These are phyloP conservation scores for Ceyx melanurus DNA, from an alignment of 2,113 vertebrate genomes.

Conservation along the genomic window DNA sequence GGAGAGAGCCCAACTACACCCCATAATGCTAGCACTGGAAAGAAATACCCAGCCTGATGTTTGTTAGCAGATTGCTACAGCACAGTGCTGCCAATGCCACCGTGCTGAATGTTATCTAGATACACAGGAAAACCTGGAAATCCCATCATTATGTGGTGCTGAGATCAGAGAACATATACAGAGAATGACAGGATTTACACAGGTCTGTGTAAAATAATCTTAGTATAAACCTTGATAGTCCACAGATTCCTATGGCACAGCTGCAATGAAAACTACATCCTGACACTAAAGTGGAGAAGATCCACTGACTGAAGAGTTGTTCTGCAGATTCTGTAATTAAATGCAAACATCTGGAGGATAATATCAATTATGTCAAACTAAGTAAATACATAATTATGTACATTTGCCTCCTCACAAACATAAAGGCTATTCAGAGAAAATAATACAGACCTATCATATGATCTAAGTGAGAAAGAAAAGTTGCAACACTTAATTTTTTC, in stretches of 20 bases:
- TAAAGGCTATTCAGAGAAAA: neutral
- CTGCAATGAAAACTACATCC: neutral
- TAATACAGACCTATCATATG: neutral
- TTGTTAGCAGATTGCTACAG: neutral
- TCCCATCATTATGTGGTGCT: accelerated
- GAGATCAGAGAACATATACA: neutral
- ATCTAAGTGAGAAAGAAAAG: neutral
- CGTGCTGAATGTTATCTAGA: neutral
- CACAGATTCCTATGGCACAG: neutral
- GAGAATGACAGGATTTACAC: neutral
- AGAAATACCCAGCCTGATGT: neutral
- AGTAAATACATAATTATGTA: conserved; percentile 2
- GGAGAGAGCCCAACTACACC: neutral
- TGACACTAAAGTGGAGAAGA: neutral
- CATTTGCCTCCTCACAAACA: neutral
- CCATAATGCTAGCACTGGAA: neutral
- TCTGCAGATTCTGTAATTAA: conserved; percentile 1
- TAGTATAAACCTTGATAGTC: neutral
- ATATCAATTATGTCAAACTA: neutral
- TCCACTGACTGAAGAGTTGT: neutral
- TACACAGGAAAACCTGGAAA: neutral
- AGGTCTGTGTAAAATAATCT: neutral
- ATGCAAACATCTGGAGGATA: conserved; percentile 25
- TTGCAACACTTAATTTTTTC: neutral
- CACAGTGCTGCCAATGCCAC: neutral